Evolutionary conservation across 92 coral and sea anemone genomes (phyloP), one percentile per base, ranked within the genome.

Genomic region (Palythoa heliodiscus): DNA sequence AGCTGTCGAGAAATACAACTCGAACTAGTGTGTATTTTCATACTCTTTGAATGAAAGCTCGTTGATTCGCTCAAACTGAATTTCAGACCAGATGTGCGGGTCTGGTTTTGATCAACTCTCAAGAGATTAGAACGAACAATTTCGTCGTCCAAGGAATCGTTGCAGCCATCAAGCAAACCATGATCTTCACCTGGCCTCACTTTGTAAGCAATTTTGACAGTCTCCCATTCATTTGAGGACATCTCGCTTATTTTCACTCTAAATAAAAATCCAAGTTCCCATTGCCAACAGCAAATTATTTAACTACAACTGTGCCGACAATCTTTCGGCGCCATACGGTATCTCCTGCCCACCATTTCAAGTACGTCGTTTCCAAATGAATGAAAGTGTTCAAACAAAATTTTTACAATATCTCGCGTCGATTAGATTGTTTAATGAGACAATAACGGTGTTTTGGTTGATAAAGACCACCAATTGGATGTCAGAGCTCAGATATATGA

Each of bases 161-260:
- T 87, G n/a, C 88, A 83, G 0, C 85, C 90, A 78, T 83, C 87
- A 2, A 52, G 24, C n/a, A 52, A 13, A 0, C 88, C 88, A 47
- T 83, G 76, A 14, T 90, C 91, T 11, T 54, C 75, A n/a, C 82
- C 86, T 10, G 91, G 93, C n/a, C 93, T 76, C n/a, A 90, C 66
- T 35, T 88, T 88, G 4, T 70, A 16, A n/a, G 87, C 67, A 67
- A 82, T 76, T 76, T 83, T 90, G 20, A 90, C 85, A 72, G 80
- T 87, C 11, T 77, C 93, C 93, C 93, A 90, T 24, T 83, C 86
- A 66, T 86, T 87, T 58, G 91, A 89, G 73, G 88, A 82, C 92
- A 50, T 64, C 25, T 52, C 25, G 43, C 68, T 15, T 24, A 13
- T 61, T 17, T 61, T 19, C 43, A n/a, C 25, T 73, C 43, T 25